Conservation (phyloP, 2,797 vertebrate genomes). For the Phylloscopus collybita region DNA sequence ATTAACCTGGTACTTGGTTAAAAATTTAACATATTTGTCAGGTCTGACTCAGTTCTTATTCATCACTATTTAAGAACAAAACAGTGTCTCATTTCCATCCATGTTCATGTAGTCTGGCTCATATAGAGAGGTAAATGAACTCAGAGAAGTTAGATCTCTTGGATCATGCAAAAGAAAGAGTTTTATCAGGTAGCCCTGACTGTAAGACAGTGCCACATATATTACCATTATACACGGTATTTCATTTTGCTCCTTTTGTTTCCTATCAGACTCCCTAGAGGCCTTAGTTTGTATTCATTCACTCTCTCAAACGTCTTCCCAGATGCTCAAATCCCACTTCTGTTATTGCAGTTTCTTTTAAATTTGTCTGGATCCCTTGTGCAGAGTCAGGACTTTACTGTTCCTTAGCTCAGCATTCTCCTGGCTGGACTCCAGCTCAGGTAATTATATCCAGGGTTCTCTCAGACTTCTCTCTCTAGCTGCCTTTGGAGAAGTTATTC, state of each 20-base stretch:
- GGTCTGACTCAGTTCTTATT: constrained; percentile 51
- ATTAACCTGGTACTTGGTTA: constrained; percentile 1
- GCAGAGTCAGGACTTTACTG: constrained; percentile 59
- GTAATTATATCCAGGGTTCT: constrained; percentile 53
- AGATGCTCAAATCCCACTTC: constrained; percentile 62
- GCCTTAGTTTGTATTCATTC: constrained; percentile 26
- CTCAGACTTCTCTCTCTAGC: constrained; percentile 38
- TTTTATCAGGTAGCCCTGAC: background rate
- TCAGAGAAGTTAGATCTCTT: background rate
- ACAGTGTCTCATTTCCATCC: background rate
- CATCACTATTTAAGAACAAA: background rate
- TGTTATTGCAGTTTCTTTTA: constrained; percentile 61
- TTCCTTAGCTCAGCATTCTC: constrained; percentile 51
- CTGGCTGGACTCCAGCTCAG: constrained; percentile 48
- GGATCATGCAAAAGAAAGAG: background rate
- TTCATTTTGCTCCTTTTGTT: constrained; percentile 49
- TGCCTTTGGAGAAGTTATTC: constrained; percentile 52
- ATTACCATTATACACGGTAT: background rate
- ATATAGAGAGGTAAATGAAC: background rate
- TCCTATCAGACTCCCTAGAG: constrained; percentile 46
- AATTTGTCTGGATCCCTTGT: constrained; percentile 31
- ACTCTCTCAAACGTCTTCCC: constrained; percentile 56
- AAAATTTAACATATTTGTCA: constrained; percentile 15
- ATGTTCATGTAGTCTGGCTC: background rate
- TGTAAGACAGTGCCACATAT: background rate